phyloP scores from a whole-genome alignment of 1,140 invertebrate genomes.

The Formica exsecta region DNA sequence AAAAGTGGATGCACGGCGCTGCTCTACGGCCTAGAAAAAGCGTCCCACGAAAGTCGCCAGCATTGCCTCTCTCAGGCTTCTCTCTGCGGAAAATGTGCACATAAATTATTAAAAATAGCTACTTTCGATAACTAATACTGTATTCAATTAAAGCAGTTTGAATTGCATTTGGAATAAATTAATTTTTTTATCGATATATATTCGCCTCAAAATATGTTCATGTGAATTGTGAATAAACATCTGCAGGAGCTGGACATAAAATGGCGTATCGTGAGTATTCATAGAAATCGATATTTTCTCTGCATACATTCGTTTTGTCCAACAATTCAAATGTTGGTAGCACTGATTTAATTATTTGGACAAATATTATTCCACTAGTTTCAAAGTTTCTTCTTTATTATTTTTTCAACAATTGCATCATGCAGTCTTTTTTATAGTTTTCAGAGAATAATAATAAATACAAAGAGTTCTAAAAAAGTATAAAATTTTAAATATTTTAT shows the following conservation, averaged over 20 bases:
- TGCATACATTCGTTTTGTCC: neutral
- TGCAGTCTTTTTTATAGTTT: neutral
- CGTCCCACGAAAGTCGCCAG: no score
- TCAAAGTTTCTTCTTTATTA: neutral
- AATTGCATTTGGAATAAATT: neutral
- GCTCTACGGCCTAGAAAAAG: no score
- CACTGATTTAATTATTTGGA: neutral
- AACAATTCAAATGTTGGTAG: neutral
- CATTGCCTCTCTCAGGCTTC: no score
- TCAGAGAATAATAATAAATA: neutral
- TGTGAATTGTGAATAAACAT: neutral
- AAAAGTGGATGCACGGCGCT: no score
- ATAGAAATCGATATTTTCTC: conserved; percentile 2
- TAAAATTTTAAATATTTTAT: neutral
- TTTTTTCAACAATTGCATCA: neutral
- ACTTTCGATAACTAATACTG: neutral
- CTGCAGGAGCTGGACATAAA: neutral
- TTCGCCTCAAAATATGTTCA: neutral
- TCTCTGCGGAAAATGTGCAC: neutral
- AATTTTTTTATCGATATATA: neutral
- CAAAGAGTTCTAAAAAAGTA: neutral
- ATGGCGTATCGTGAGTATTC: neutral
- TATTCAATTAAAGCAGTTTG: neutral
- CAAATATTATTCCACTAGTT: neutral
- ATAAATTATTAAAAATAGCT: neutral